Evolutionary conservation across 2,888 invertebrate genomes (phyloP), one percentile per base, ranked within the genome.

Genomic region (Nemotelus nigrinus): DNA sequence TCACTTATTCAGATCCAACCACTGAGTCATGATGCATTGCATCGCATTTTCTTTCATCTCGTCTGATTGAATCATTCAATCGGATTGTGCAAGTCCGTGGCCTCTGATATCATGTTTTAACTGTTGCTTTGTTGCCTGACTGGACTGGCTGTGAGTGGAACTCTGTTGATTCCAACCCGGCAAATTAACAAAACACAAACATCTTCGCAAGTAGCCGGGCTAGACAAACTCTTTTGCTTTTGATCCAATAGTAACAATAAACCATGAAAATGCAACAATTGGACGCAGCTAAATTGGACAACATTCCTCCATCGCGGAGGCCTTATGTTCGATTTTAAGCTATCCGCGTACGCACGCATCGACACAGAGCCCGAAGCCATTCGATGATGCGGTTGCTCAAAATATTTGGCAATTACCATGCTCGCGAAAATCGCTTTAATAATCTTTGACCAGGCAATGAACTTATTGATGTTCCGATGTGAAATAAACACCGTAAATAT

Each of bases 211-310:
- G 8, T 45, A 65, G 65, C 65, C 47, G 65, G 25, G 25, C 43
- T 65, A 65, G 65, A 44, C 47, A 47, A 45, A n/a, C 65, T 65
- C 63, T 47, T 45, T 65, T 65, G 65, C 47, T 44, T 65, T 5
- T 8, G 5, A n/a, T 65, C 47, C 5, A 47, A 44, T 65, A 65
- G 1, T 47, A 65, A 65, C 65, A 65, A 65, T 65, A 47, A 65
- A 47, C 65, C 65, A 65, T 65, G 65, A 65, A 65, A 65, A 65
- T 65, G 65, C 65, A 65, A 65, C 65, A 65, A 65, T 65, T 45
- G 65, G 47, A 65, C 65, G 47, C 45, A 47, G 65, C n/a, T 44
- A 65, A 47, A 65, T 65, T 41, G 65, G 65, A 65, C 65, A 45
- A 41, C 65, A 65, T 65, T 65, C 65, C 65, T 7, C 8, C 6